Percentiles rank a stretch among this genome's conserved stretches.
Conservation (phyloP, 2,797 vertebrate genomes). For the Parotocinclus haroldoi region DNA sequence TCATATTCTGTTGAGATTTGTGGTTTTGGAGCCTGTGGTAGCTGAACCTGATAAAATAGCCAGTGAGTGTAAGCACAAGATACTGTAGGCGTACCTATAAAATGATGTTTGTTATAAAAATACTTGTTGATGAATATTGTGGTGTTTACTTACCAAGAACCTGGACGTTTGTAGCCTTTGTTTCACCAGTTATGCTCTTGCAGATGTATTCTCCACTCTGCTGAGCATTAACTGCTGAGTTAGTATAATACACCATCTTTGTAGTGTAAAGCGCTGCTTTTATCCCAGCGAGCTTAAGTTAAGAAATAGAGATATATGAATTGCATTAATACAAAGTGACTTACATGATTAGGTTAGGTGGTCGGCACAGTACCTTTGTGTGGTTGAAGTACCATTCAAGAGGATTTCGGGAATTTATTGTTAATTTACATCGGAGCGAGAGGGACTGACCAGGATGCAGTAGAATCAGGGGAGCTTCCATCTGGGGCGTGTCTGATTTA, state of each 20-base stretch:
- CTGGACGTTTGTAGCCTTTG: slow-evolving; percentile 48
- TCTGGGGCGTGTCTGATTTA: accelerated
- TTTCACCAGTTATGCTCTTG: not conserved
- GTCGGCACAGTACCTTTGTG: slow-evolving; percentile 24
- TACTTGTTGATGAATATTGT: too few species aligned
- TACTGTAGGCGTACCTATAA: too few species aligned
- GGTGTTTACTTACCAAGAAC: slow-evolving; percentile 61
- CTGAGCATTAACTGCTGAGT: slow-evolving; percentile 44
- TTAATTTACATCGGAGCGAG: slow-evolving; percentile 59
- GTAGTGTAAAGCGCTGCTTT: accelerated
- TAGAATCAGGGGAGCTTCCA: slow-evolving; percentile 46
- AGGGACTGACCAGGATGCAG: slow-evolving; percentile 59
- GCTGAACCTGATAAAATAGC: too few species aligned
- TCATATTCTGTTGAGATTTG: too few species aligned
- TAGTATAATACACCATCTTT: slow-evolving; percentile 42
- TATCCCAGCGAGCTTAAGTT: slow-evolving; percentile 27
- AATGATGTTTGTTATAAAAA: too few species aligned
- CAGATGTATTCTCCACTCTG: slow-evolving; percentile 65
- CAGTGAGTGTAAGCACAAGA: too few species aligned
- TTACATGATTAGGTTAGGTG: not conserved
- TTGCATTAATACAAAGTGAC: not conserved
- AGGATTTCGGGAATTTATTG: accelerated
- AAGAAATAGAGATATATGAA: slow-evolving; percentile 12
- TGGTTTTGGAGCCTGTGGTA: too few species aligned
- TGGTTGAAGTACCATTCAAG: slow-evolving; percentile 43